Base-by-base conservation (phyloP, 1,140 invertebrate genomes). In the Bradysia coprophila region DNA sequence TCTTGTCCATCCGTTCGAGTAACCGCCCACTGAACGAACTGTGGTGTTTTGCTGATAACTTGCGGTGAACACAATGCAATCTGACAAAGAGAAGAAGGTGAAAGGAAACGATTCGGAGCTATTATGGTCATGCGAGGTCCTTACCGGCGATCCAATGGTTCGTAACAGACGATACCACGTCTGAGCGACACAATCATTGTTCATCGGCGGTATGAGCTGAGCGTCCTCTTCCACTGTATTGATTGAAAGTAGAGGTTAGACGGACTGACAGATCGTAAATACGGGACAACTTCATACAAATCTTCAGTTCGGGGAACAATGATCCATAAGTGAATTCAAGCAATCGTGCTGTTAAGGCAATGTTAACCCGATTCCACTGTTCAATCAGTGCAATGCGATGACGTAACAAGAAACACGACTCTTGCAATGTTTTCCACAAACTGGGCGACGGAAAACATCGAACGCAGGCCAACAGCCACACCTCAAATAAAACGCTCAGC, bases 81-180 rank as follows among this genome's bases (percentile, higher is more conserved):
- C n/a, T n/a, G n/a, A n/a, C n/a, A n/a, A n/a, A n/a, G n/a, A n/a
- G n/a, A n/a, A n/a, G n/a, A n/a, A n/a, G n/a, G n/a, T n/a, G n/a
- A n/a, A n/a, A n/a, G n/a, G n/a, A n/a, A n/a, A n/a, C n/a, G n/a
- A n/a, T n/a, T n/a, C n/a, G n/a, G n/a, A n/a, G n/a, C n/a, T n/a
- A n/a, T n/a, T n/a, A n/a, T n/a, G n/a, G n/a, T n/a, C n/a, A n/a
- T n/a, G n/a, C n/a, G n/a, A n/a, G n/a, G n/a, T n/a, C n/a, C n/a
- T n/a, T n/a, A n/a, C n/a, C 1, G 93, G 93, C 64, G 94, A 94
- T 19, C 92, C 90, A 46, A 94, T 75, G 24, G 83, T 87, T 49
- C 94, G 87, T 28, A 96, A 63, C 51, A 96, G 79, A 43, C 92
- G 73, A 63, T 90, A 96, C 92, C 92, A 96, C 52, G 81, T 81